Evolutionary conservation across 2,888 invertebrate genomes (phyloP).

Genomic region (Macropis europaea): DNA sequence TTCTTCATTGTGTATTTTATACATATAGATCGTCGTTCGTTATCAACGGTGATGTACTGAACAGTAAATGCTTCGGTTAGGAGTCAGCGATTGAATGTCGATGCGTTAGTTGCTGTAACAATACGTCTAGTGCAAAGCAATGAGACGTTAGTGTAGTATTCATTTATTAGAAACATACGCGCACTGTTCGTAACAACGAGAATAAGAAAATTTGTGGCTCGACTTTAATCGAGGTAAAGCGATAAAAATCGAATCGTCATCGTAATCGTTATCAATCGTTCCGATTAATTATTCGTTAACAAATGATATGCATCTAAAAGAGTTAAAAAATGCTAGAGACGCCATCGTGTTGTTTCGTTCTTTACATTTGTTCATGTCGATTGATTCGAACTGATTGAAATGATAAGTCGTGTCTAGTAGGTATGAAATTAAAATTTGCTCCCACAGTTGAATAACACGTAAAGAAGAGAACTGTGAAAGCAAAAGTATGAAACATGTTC

Average conservation of each 20-base stretch:
- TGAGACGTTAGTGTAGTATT: conserved; percentile 3
- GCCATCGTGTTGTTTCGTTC: conserved; percentile 8
- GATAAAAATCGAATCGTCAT: conserved; percentile 22
- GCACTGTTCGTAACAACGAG: neutral
- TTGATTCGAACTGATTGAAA: conserved; percentile 24
- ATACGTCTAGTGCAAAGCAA: conserved; percentile 23
- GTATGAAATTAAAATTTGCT: conserved; percentile 37
- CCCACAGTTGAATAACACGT: conserved; percentile 32
- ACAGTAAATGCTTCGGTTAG: too few relatives aligned
- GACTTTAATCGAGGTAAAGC: conserved; percentile 17
- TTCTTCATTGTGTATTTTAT: neutral
- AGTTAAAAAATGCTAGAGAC: conserved; percentile 16
- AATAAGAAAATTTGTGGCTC: neutral
- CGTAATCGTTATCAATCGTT: conserved; percentile 12
- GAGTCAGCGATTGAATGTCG: too few relatives aligned
- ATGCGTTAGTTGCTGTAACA: neutral
- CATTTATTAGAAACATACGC: neutral
- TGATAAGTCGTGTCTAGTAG: neutral
- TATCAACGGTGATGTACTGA: neutral
- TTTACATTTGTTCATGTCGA: conserved; percentile 13
- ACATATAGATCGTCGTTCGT: neutral
- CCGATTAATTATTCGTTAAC: conserved; percentile 4
- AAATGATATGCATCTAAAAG: conserved; percentile 30
- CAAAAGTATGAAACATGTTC: conserved; percentile 10
- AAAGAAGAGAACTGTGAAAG: conserved; percentile 40